These are phyloP conservation scores for Autographa gamma DNA, from an alignment of 2,888 invertebrate species.

Conservation along the genomic window DNA sequence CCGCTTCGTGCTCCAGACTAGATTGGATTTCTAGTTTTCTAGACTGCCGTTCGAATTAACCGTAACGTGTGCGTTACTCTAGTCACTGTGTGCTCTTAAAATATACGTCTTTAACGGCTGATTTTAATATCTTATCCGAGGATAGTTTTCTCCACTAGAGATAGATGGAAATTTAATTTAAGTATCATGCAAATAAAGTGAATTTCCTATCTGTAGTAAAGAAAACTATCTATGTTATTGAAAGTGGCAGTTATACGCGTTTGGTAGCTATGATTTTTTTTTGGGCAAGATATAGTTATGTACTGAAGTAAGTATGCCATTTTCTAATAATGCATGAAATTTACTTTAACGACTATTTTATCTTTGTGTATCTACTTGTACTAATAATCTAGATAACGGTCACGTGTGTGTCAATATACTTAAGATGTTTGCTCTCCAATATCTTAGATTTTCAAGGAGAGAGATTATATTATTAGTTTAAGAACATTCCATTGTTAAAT, in stretches of 20 bases:
- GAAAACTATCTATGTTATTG: too few species aligned
- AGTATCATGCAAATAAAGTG: too few species aligned
- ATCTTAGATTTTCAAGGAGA: slow-evolving; percentile 44
- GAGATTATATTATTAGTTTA: slow-evolving; percentile 22
- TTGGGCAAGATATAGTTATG: too few species aligned
- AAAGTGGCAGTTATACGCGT: too few species aligned
- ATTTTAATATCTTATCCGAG: too few species aligned
- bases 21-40: slow-evolving; percentile 78
- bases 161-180: too few species aligned
- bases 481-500: neutral
- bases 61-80: slow-evolving; percentile 63
- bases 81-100: slow-evolving; percentile 37
- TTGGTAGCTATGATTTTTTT: too few species aligned
- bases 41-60: slow-evolving; percentile 71
- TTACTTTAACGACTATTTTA: slow-evolving; percentile 23
- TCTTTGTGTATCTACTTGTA: slow-evolving; percentile 44
- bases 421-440: slow-evolving; percentile 37
- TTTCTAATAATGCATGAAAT: slow-evolving; percentile 11
- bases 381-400: slow-evolving; percentile 55
- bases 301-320: too few species aligned
- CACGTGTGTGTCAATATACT: slow-evolving; percentile 33
- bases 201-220: too few species aligned
- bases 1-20: slow-evolving; percentile 70
- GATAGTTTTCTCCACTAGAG: too few species aligned
- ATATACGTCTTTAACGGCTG: slow-evolving; percentile 18